Conservation (phyloP, 2,888 invertebrate species). For the Anthophora plumipes region DNA sequence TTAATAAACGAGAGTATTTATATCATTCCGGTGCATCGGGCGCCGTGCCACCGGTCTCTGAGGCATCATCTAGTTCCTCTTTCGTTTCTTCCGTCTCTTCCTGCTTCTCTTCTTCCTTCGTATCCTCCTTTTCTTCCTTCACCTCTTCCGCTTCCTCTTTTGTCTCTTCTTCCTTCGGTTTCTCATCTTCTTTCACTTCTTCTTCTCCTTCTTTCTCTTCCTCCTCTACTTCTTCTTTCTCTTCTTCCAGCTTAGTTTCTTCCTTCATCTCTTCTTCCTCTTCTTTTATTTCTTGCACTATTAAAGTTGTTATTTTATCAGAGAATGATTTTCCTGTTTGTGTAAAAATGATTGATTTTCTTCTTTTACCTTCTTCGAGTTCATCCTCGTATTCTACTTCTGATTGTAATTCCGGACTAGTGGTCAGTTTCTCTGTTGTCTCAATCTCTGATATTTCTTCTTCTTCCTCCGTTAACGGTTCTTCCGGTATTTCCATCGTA, state of each 20-base stretch:
- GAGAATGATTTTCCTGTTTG: background rate
- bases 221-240: background rate
- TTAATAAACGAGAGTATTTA: conserved; percentile 63
- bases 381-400: conserved; percentile 3
- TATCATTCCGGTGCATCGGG: conserved; percentile 56
- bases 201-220: background rate
- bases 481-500: conserved; percentile 18
- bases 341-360: background rate
- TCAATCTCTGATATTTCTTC: conserved; percentile 30
- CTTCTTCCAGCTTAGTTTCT: background rate
- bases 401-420: conserved; percentile 10
- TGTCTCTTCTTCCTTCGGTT: background rate
- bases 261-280: background rate
- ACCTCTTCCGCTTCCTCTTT: background rate
- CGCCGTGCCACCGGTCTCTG: conserved; percentile 34
- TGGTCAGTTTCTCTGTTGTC: conserved; percentile 20
- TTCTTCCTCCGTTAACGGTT: conserved; percentile 25
- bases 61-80: conserved; percentile 47
- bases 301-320: background rate
- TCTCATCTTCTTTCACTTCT: background rate
- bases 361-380: background rate
- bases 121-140: background rate
- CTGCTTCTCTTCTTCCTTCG: background rate
- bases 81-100: conserved; percentile 17
- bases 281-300: background rate